phyloP scores from a whole-genome alignment of 2,797 vertebrate species.

The Phataginus tetradactyla region DNA sequence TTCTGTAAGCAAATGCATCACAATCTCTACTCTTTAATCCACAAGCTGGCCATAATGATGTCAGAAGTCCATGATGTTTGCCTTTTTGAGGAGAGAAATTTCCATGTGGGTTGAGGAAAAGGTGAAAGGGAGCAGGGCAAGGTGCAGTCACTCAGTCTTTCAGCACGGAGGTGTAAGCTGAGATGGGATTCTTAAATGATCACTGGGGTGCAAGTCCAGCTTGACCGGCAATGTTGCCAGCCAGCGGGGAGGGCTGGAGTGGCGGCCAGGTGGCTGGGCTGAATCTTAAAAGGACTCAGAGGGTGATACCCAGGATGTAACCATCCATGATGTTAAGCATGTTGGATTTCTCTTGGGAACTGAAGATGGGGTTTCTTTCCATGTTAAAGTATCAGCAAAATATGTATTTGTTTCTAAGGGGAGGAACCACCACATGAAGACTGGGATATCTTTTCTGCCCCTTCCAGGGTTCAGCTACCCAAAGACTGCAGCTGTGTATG shows the following conservation, averaged over 20 bases:
- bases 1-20: conserved; percentile 46
- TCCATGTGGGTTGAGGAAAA: conserved; percentile 58
- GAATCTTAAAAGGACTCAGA: neutral
- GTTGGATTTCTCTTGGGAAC: neutral
- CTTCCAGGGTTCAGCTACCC: neutral
- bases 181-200: neutral
- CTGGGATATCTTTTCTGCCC: neutral
- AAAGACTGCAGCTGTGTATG: neutral
- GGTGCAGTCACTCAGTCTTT: neutral
- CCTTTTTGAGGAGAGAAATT: conserved; percentile 60
- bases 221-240: neutral
- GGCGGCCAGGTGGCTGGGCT: neutral
- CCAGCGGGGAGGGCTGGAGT: neutral
- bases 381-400: neutral
- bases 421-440: neutral
- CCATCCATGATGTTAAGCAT: neutral
- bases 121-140: neutral
- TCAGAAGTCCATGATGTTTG: conserved; percentile 73
- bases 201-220: neutral
- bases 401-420: neutral
- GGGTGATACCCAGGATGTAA: neutral
- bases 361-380: neutral
- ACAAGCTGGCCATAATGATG: conserved; percentile 57
- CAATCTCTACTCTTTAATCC: neutral
- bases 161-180: neutral